Evolutionary conservation across 2,888 invertebrate species (phyloP).

Genomic region (Emmelina monodactyla): DNA sequence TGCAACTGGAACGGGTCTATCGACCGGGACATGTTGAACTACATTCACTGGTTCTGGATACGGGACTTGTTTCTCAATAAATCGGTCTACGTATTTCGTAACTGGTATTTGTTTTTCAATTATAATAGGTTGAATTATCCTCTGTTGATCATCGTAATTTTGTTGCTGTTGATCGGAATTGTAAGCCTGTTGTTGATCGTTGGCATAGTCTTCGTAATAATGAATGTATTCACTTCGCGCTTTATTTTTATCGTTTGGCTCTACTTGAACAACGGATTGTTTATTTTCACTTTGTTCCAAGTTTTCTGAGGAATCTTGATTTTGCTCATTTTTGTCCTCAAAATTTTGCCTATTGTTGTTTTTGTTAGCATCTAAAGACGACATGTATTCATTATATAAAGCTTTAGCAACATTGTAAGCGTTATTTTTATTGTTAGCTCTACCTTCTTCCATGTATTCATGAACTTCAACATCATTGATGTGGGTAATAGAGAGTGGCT

Average conservation of each 20-base stretch:
- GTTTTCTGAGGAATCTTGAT: slow-evolving; percentile 29
- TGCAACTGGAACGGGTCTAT: slow-evolving; percentile 48
- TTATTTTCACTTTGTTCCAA: slow-evolving; percentile 40
- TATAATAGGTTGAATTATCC: slow-evolving; percentile 51
- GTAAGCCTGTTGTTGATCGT: no score
- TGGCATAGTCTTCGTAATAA: slow-evolving; percentile 26
- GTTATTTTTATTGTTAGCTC: slow-evolving; percentile 28
- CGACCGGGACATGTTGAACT: slow-evolving; percentile 35
- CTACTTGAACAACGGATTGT: slow-evolving; percentile 32
- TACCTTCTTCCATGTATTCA: slow-evolving; percentile 47
- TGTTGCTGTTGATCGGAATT: neutral
- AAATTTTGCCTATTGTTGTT: slow-evolving; percentile 35
- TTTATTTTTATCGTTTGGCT: slow-evolving; percentile 21
- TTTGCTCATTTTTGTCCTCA: slow-evolving; percentile 21
- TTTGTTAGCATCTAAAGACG: slow-evolving; percentile 41
- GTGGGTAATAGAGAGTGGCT: slow-evolving; percentile 62
- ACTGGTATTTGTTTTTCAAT: slow-evolving; percentile 55
- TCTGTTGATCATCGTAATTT: slow-evolving; percentile 22
- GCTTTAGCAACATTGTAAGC: slow-evolving; percentile 23
- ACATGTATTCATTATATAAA: slow-evolving; percentile 38
- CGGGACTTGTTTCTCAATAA: slow-evolving; percentile 49
- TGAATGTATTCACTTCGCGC: slow-evolving; percentile 30
- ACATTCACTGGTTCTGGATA: slow-evolving; percentile 45
- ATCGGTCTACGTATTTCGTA: slow-evolving; percentile 49
- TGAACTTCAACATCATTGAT: slow-evolving; percentile 55